Conservation (phyloP, 2,888 invertebrate genomes). For the Chrysodeixis includens region DNA sequence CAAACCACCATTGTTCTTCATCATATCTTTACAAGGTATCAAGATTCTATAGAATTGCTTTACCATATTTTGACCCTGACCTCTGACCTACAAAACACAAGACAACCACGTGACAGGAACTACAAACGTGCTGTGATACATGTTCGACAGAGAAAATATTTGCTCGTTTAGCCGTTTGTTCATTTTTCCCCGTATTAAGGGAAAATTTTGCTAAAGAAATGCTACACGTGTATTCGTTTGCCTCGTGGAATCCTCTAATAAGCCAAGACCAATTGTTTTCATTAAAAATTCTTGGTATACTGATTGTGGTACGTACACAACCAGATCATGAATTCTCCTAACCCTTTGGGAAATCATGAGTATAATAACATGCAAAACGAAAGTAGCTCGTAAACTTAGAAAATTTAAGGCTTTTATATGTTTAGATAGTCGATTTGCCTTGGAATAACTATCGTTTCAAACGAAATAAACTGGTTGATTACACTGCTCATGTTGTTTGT, state of each 20-base stretch:
- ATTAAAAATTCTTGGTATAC: constrained; percentile 1
- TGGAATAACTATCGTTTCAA: neutral
- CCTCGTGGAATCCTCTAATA: neutral
- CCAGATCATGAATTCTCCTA: neutral
- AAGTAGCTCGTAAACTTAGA: neutral
- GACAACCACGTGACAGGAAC: constrained; percentile 39
- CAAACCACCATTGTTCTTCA: neutral
- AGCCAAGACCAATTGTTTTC: neutral
- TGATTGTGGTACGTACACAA: too few relatives aligned
- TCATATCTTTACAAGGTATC: constrained; percentile 13
- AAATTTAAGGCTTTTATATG: neutral
- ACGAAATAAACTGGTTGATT: too few relatives aligned
- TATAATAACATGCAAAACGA: neutral
- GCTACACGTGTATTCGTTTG: neutral
- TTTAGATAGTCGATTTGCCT: neutral
- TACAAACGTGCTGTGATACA: constrained; percentile 26
- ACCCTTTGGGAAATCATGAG: neutral
- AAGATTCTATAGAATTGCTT: constrained; percentile 30
- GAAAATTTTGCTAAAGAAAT: neutral
- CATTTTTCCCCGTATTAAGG: neutral
- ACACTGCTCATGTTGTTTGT: too few relatives aligned
- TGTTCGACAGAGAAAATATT: constrained; percentile 40
- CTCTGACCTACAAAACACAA: constrained; percentile 38
- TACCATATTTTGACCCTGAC: constrained; percentile 34
- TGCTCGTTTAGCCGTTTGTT: constrained; percentile 13